Conservation (phyloP, 2,113 vertebrate species). For the Festucalex cinctus region DNA sequence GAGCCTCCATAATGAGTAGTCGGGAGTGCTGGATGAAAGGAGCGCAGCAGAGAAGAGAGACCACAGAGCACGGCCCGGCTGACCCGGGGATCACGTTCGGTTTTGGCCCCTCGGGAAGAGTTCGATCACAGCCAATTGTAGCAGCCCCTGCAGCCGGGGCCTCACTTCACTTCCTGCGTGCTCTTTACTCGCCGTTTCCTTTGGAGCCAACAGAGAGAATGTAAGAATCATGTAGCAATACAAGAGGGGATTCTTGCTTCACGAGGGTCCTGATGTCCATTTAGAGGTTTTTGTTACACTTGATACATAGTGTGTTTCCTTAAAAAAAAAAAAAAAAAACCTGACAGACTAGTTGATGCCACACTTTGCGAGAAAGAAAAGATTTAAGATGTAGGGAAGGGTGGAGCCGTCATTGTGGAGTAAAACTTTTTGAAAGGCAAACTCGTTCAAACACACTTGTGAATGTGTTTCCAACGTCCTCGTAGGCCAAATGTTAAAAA, state of each 20-base stretch:
- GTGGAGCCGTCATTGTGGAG: no score
- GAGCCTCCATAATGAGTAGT: conserved; percentile 60
- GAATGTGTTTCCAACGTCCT: no score
- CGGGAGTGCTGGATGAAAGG: conserved; percentile 51
- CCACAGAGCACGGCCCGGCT: conserved; percentile 22
- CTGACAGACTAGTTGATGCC: no score
- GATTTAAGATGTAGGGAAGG: no score
- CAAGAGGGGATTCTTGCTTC: no score
- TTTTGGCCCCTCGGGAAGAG: conserved; percentile 46
- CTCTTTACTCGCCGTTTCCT: conserved; percentile 18
- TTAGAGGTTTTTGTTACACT: no score
- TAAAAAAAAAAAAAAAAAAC: neutral
- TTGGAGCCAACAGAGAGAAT: conserved; percentile 15
- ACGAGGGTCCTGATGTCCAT: no score
- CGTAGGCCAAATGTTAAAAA: no score
- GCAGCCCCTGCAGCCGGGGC: conserved; percentile 20
- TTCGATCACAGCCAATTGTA: conserved; percentile 67
- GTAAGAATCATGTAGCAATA: neutral
- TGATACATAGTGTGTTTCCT: neutral
- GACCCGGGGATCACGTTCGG: conserved; percentile 54
- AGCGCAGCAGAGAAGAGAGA: conserved; percentile 39
- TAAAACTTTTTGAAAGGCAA: no score
- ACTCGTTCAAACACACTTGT: no score
- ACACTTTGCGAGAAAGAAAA: no score
- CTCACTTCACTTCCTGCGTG: conserved; percentile 25